A percentile compares a stretch with the other conserved stretches of the same genome.
Evolutionary conservation across 2,797 vertebrate genomes (phyloP).

Genomic region (Aotus griseimembra): DNA sequence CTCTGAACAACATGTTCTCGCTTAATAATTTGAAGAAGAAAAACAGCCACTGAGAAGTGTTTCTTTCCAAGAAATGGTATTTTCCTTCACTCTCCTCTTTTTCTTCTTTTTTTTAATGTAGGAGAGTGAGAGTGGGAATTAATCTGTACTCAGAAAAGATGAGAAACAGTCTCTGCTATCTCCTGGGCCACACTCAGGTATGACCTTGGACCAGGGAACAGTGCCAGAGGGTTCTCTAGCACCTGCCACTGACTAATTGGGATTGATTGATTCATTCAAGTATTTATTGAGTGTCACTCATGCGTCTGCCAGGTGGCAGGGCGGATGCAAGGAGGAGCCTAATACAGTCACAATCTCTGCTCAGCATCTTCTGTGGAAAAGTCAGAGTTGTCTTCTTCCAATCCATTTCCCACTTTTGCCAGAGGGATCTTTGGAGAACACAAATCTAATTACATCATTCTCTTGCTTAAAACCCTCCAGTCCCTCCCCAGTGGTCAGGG

Average conservation of each 20-base stretch:
- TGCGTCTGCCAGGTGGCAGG: fast-evolving
- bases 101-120: not conserved
- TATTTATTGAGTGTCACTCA: not conserved
- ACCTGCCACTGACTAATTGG: not conserved
- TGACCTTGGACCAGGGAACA: not conserved
- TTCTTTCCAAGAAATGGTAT: not conserved
- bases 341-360: not conserved
- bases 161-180: not conserved
- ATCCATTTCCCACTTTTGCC: not conserved
- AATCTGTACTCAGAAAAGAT: not conserved
- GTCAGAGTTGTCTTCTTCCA: not conserved
- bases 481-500: not conserved
- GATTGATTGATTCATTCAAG: not conserved
- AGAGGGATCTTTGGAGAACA: not conserved
- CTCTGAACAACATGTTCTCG: not conserved
- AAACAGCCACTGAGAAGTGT: not conserved
- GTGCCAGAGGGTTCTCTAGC: not conserved
- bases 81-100: not conserved
- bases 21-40: constrained; percentile 6
- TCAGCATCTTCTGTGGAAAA: not conserved
- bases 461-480: not conserved
- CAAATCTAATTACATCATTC: not conserved
- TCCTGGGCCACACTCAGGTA: not conserved
- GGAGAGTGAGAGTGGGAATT: not conserved
- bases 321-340: not conserved